Percentiles rank a stretch among this genome's conserved stretches.
phyloP scores from a whole-genome alignment of 2,113 vertebrate species.

The Aegithalos caudatus region DNA sequence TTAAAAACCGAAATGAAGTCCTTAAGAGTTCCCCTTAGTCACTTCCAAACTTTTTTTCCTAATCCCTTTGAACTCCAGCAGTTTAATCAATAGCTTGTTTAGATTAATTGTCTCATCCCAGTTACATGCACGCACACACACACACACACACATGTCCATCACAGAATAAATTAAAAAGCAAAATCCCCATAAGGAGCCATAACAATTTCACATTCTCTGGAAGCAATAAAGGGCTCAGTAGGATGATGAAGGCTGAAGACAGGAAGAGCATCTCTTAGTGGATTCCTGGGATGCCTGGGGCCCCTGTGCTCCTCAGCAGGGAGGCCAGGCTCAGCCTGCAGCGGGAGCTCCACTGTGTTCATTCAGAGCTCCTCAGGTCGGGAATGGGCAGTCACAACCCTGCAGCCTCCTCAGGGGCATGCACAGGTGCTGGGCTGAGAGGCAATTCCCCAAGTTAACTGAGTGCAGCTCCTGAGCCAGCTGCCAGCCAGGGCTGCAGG shows the following conservation, averaged over 20 bases:
- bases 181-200: background rate
- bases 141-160: background rate
- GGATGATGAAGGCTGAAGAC: background rate
- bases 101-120: background rate
- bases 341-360: accelerated
- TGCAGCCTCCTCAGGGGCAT: background rate
- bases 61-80: background rate
- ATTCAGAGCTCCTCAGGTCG: background rate
- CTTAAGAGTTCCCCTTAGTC: background rate
- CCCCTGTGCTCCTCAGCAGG: background rate
- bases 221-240: background rate
- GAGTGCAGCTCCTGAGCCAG: background rate
- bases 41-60: background rate
- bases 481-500: accelerated
- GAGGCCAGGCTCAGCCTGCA: background rate
- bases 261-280: background rate
- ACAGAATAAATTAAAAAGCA: background rate
- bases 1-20: background rate
- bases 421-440: background rate
- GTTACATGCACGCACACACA: background rate
- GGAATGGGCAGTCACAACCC: background rate
- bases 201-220: background rate
- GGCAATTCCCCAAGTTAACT: background rate
- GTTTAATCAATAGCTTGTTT: background rate
- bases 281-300: background rate